phyloP scores from a whole-genome alignment of 1,140 invertebrate species.

The Pemphigus obesinymphae region DNA sequence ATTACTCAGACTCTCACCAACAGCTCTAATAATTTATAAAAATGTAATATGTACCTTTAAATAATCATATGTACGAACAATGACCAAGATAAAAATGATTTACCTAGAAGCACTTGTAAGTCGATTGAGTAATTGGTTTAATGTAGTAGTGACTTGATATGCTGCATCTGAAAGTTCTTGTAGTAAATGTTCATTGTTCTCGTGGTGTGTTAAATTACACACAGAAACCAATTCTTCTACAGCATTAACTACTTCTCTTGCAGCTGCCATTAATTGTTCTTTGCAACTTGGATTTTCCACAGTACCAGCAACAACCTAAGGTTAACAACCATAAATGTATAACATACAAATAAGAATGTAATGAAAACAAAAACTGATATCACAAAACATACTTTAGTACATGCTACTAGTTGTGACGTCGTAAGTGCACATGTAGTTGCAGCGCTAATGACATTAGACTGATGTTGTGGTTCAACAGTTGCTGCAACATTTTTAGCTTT shows the following conservation, averaged over 20 bases:
- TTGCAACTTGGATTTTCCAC: conserved; percentile 87
- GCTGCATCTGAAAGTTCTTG: conserved; percentile 80
- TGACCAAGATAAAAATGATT: not conserved
- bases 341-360: not conserved
- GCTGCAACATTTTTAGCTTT: conserved; percentile 91
- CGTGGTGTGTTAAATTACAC: conserved; percentile 67
- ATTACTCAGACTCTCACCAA: conserved; percentile 40
- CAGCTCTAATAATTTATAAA: conserved; percentile 14
- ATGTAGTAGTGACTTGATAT: conserved; percentile 78
- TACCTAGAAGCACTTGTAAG: conserved; percentile 22
- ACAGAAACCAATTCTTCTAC: conserved; percentile 86
- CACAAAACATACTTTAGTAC: conserved; percentile 70
- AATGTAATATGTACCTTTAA: not conserved
- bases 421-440: conserved; percentile 95
- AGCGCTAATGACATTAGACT: conserved; percentile 86
- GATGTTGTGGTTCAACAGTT: conserved; percentile 71
- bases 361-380: conserved; percentile 17
- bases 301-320: conserved; percentile 72
- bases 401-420: conserved; percentile 95
- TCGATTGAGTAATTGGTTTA: conserved; percentile 82
- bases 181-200: conserved; percentile 58
- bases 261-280: conserved; percentile 86
- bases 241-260: conserved; percentile 84
- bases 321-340: not conserved
- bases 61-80: not conserved